Conservation (phyloP, 2,888 invertebrate genomes). For the Agriopis leucophaearia region DNA sequence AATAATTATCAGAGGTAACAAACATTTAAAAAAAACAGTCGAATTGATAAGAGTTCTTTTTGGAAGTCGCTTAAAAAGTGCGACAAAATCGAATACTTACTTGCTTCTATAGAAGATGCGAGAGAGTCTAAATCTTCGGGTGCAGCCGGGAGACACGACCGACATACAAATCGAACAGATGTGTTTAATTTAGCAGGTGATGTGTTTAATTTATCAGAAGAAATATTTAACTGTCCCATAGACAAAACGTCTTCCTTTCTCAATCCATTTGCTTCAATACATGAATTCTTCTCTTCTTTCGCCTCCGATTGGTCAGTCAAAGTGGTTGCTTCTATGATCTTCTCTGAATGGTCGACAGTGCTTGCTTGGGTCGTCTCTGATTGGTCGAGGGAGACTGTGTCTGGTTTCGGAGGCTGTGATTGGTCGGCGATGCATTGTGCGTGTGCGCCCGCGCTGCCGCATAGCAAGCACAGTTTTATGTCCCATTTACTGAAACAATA, state of each 20-base stretch:
- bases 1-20: no score
- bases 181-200: background rate
- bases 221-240: background rate
- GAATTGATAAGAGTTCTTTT: no score
- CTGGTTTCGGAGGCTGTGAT: conserved; percentile 19
- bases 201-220: background rate
- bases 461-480: conserved; percentile 69
- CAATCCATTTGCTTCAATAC: background rate
- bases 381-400: conserved; percentile 14
- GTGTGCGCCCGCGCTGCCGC: conserved; percentile 70
- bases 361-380: background rate
- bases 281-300: background rate
- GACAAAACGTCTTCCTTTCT: background rate
- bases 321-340: background rate
- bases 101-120: conserved; percentile 53
- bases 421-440: conserved; percentile 47
- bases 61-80: no score
- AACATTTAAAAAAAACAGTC: no score
- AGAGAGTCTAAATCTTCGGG: conserved; percentile 55
- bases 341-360: conserved; percentile 8
- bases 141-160: conserved; percentile 63
- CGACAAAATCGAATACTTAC: conserved; percentile 45
- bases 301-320: conserved; percentile 7
- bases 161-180: conserved; percentile 53
- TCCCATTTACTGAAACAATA: conserved; percentile 64